Conservation (phyloP, 2,888 invertebrate genomes). For the Lycocerus yunnanus region DNA sequence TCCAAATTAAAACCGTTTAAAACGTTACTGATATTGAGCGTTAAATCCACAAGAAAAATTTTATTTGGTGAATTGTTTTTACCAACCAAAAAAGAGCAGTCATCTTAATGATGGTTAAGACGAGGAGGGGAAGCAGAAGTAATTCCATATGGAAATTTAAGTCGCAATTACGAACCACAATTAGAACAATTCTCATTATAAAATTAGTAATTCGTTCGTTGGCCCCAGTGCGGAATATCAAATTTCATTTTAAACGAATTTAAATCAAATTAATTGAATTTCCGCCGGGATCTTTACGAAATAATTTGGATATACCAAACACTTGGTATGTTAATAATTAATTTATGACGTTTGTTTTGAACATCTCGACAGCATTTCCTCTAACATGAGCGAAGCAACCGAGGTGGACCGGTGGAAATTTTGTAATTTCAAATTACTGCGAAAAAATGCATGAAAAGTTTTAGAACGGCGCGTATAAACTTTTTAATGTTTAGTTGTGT, state of each 20-base stretch:
- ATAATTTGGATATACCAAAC: background rate
- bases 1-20: too few species aligned
- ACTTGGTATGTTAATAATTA: background rate
- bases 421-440: too few species aligned
- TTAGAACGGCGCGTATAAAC: background rate
- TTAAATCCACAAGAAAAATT: background rate
- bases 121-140: background rate
- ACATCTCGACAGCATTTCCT: background rate
- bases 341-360: background rate
- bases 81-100: background rate
- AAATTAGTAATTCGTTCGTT: background rate
- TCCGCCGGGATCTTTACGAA: background rate
- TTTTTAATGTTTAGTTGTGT: background rate
- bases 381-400: background rate
- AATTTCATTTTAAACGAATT: background rate
- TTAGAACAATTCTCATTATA: background rate
- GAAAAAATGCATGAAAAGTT: too few species aligned
- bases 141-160: background rate
- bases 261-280: background rate
- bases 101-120: too few species aligned
- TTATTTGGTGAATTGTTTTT: background rate
- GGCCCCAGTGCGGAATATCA: background rate
- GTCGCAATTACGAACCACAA: background rate
- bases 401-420: background rate
- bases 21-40: too few species aligned